Conservation (phyloP, 2,113 vertebrate genomes). For the Bucco capensis region DNA sequence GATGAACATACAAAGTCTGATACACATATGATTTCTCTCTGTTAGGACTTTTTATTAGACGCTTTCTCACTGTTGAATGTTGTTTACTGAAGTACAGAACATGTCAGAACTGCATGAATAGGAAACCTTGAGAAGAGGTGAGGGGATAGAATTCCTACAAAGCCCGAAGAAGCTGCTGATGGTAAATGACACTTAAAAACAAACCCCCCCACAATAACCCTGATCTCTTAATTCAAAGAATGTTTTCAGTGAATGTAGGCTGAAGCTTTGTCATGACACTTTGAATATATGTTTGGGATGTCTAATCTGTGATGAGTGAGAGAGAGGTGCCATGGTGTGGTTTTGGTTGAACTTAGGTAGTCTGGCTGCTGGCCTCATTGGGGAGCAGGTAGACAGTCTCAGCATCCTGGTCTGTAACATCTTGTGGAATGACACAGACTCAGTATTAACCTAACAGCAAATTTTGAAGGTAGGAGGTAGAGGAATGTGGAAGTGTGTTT, state of each 20-base stretch:
- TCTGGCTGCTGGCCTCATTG: not conserved
- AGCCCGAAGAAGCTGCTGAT: not conserved
- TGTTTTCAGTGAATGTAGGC: not conserved
- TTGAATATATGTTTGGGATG: accelerated
- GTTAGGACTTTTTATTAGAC: not conserved
- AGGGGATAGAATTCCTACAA: not conserved
- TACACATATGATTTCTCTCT: not conserved
- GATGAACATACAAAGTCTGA: not conserved
- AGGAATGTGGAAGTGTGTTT: not conserved
- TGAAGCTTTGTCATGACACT: not conserved
- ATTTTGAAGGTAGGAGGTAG: not conserved
- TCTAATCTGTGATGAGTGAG: accelerated
- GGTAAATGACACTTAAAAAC: not conserved
- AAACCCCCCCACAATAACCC: no score
- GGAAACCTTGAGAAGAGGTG: not conserved
- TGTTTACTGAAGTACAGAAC: not conserved
- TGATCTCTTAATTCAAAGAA: not conserved
- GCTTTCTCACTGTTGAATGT: not conserved
- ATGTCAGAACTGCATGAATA: not conserved
- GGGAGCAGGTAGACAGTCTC: not conserved
- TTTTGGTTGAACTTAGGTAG: not conserved
- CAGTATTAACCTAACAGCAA: not conserved
- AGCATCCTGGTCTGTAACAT: not conserved
- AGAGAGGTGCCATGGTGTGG: not conserved
- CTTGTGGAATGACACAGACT: not conserved